Evolutionary conservation across 2,113 vertebrate genomes (phyloP).

Genomic region (Mixornis gularis): DNA sequence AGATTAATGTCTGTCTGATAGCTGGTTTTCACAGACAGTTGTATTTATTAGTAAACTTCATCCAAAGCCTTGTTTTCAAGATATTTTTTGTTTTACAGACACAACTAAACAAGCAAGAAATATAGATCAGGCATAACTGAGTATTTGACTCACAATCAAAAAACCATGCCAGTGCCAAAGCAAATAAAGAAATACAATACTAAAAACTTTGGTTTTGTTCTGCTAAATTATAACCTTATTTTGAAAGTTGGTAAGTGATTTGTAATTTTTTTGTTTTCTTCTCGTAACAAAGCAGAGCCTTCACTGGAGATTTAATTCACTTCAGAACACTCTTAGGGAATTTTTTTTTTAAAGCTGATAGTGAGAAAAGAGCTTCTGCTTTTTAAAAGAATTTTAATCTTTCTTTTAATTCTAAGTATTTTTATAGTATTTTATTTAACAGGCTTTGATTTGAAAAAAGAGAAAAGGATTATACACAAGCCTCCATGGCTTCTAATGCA

Average conservation of each 20-base stretch:
- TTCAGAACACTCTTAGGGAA: not conserved
- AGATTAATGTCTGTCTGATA: not conserved
- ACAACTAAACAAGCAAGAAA: not conserved
- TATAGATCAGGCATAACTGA: not conserved
- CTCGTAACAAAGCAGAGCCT: not conserved
- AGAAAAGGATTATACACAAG: not conserved
- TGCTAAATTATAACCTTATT: constrained; percentile 40
- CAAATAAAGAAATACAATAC: constrained; percentile 45
- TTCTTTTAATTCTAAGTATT: not conserved
- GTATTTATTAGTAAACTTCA: not conserved
- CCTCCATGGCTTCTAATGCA: not conserved
- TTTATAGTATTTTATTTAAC: not conserved
- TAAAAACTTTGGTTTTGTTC: constrained; percentile 1
- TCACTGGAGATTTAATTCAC: not conserved
- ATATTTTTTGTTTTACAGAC: not conserved
- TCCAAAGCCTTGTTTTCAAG: not conserved
- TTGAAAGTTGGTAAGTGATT: not conserved
- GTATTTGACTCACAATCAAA: not conserved
- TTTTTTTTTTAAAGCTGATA: not conserved
- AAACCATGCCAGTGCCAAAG: not conserved
- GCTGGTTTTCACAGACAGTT: not conserved
- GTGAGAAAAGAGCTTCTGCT: not conserved
- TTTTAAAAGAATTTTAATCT: not conserved
- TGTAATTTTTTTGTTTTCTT: constrained; percentile 22
- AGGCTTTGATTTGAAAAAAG: not conserved